Evolutionary conservation across 2,888 invertebrate species (phyloP).

Genomic region (Hermaeophaga mercurialis): DNA sequence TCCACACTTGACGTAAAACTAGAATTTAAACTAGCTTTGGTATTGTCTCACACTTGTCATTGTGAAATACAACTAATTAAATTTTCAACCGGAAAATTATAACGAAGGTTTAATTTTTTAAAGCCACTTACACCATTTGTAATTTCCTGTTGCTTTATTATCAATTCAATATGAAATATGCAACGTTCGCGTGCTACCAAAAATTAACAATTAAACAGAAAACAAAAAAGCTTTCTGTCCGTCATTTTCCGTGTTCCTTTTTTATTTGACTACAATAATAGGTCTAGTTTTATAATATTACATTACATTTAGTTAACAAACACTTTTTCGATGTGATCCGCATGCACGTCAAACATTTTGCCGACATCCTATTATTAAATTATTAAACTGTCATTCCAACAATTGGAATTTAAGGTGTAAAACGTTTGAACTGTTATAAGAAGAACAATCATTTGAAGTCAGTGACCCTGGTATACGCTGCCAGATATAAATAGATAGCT

Average conservation of each 20-base stretch:
- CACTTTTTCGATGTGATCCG: constrained; percentile 15
- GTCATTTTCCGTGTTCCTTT: constrained; percentile 17
- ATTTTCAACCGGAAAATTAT: constrained; percentile 13
- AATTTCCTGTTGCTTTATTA: constrained; percentile 23
- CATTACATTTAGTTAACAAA: constrained; percentile 7
- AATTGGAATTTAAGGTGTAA: constrained; percentile 15
- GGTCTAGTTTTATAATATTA: neutral
- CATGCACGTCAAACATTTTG: constrained; percentile 8
- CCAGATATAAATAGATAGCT: too few relatives aligned
- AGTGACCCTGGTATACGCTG: too few relatives aligned
- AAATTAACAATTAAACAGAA: constrained; percentile 29
- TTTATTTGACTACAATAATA: constrained; percentile 3
- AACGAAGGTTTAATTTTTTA: constrained; percentile 9
- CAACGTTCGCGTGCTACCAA: constrained; percentile 25
- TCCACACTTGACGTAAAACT: too few relatives aligned
- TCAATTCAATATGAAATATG: constrained; percentile 24
- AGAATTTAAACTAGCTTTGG: too few relatives aligned
- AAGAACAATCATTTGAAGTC: constrained; percentile 21
- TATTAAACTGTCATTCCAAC: constrained; percentile 19
- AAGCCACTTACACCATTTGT: constrained; percentile 7
- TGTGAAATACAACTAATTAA: too few relatives aligned
- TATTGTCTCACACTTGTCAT: too few relatives aligned
- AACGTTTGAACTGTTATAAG: constrained; percentile 9
- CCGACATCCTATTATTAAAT: constrained; percentile 18
- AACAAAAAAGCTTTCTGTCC: constrained; percentile 21